Evolutionary conservation across 37 sponge, comb jelly and placozoan genomes (phyloP).

Genomic region (Amphimedon queenslandica): DNA sequence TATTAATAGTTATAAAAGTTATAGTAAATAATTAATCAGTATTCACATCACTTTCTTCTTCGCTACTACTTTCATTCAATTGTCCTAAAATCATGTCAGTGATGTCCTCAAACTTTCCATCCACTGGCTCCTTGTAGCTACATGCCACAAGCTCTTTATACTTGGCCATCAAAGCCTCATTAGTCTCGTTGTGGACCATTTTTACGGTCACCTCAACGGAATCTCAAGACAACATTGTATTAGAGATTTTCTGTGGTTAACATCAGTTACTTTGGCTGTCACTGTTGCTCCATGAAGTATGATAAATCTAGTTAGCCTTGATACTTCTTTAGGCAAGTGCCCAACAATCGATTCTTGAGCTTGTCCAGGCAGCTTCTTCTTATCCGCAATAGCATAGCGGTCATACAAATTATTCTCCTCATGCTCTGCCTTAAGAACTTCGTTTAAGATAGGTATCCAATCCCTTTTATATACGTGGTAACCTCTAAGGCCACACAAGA

Average conservation of each 20-base stretch:
- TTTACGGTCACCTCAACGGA: constrained; percentile 31
- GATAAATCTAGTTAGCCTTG: constrained; percentile 27
- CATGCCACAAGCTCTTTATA: constrained; percentile 11
- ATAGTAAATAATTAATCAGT: not conserved
- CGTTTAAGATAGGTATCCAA: constrained; percentile 23
- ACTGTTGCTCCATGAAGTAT: constrained; percentile 34
- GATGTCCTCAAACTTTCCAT: constrained; percentile 40
- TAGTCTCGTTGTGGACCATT: constrained; percentile 21
- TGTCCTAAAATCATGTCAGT: constrained; percentile 7
- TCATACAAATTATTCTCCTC: constrained; percentile 33
- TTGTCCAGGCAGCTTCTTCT: constrained; percentile 22
- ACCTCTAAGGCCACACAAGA: constrained; percentile 44
- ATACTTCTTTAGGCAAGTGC: constrained; percentile 41
- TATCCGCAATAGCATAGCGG: constrained; percentile 48
- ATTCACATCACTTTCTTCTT: not conserved
- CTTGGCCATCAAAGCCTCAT: constrained; percentile 7
- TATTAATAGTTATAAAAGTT: not conserved
- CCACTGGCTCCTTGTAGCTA: constrained; percentile 45
- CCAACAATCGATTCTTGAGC: constrained; percentile 12
- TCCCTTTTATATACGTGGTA: constrained; percentile 26
- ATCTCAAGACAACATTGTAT: constrained; percentile 39
- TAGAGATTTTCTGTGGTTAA: constrained; percentile 19
- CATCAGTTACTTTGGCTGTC: constrained; percentile 5
- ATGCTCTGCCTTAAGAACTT: constrained; percentile 8
- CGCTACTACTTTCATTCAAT: not conserved